A percentile compares a stretch with the other conserved stretches of the same genome.
Conservation (phyloP, 2,797 vertebrate genomes). For the Sebastes aleutianus region DNA sequence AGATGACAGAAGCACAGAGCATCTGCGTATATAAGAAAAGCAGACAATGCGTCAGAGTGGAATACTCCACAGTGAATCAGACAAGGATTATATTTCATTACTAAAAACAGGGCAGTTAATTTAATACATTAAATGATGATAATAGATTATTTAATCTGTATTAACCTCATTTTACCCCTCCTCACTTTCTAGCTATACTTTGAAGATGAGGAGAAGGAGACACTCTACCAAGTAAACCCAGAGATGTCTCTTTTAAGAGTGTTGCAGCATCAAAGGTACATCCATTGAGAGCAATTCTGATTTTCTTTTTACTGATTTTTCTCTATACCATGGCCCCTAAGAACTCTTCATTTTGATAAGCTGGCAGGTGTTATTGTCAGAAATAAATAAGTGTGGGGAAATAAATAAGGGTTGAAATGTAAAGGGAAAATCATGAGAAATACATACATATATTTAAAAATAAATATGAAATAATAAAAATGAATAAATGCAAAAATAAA, state of each 20-base stretch:
- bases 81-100: neutral
- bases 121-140: neutral
- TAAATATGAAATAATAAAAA: no score
- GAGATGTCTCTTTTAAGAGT: slow-evolving; percentile 81
- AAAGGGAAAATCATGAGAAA: no score
- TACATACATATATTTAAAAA: no score
- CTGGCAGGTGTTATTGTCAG: no score
- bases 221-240: slow-evolving; percentile 81
- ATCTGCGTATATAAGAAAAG: neutral
- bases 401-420: no score
- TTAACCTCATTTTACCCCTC: neutral
- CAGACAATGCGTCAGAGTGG: slow-evolving; percentile 30
- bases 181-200: slow-evolving; percentile 86
- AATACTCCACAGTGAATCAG: slow-evolving; percentile 1
- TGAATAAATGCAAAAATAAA: no score
- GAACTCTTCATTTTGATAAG: no score
- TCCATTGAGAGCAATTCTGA: neutral
- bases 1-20: slow-evolving; percentile 4
- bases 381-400: no score
- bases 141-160: neutral
- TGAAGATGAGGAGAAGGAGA: slow-evolving; percentile 85
- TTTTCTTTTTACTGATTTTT: no score
- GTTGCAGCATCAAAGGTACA: slow-evolving; percentile 88
- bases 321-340: no score
- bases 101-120: neutral